Evolutionary conservation across 2,888 invertebrate genomes (phyloP).

Genomic region (Drosophila phalerata): DNA sequence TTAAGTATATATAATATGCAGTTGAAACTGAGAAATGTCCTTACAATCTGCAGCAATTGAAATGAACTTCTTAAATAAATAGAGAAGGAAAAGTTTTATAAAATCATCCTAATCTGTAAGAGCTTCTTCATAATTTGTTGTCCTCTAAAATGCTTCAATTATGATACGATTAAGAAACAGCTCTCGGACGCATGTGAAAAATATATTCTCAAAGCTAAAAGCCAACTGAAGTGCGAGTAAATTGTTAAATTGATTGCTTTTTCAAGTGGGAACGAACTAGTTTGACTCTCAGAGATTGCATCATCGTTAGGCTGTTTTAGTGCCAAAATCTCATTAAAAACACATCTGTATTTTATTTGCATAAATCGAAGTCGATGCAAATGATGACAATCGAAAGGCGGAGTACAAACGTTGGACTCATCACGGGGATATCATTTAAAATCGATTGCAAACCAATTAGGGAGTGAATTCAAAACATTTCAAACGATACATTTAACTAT

Average conservation of each 20-base stretch:
- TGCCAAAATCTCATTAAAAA: conserved; percentile 67
- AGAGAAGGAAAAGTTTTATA: background rate
- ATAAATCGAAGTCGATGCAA: conserved; percentile 58
- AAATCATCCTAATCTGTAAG: background rate
- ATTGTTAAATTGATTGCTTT: conserved; percentile 33
- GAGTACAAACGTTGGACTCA: conserved; percentile 11
- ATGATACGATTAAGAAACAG: conserved; percentile 6
- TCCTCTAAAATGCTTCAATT: conserved; percentile 4
- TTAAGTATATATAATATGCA: background rate
- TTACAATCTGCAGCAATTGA: background rate
- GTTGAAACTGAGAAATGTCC: background rate
- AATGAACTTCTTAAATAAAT: background rate
- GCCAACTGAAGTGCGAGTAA: conserved; percentile 2
- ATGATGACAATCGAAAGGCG: conserved; percentile 13
- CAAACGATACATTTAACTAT: conserved; percentile 23
- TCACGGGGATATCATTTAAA: conserved; percentile 48
- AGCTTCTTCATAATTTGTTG: background rate
- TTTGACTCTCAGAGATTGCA: conserved; percentile 35
- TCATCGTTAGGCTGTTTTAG: conserved; percentile 34
- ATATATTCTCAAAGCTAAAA: background rate
- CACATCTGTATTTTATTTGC: conserved; percentile 70
- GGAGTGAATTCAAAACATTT: conserved; percentile 54
- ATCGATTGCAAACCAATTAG: conserved; percentile 72
- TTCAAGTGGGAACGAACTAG: conserved; percentile 10
- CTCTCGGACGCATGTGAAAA: background rate